These are phyloP conservation scores for Pogonocherus hispidulus DNA, from an alignment of 2,888 invertebrate genomes.

Conservation along the genomic window DNA sequence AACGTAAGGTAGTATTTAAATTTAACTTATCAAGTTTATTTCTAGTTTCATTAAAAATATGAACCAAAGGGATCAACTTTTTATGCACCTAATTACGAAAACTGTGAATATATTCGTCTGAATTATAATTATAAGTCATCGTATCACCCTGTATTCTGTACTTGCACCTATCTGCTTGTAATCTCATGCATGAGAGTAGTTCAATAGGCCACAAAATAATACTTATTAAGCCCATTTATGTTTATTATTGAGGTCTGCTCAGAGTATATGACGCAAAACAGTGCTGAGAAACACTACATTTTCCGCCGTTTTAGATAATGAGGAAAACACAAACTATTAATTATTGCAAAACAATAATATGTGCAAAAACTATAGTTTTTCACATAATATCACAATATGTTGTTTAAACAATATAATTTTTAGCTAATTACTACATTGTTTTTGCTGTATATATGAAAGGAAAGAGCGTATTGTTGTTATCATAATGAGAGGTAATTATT, in stretches of 20 bases:
- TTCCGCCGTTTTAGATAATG: neutral
- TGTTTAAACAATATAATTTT: constrained; percentile 6
- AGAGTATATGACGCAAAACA: too few relatives aligned
- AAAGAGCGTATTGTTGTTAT: neutral
- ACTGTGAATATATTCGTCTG: too few relatives aligned
- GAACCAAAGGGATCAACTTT: neutral
- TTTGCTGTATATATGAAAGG: neutral
- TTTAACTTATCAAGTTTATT: too few relatives aligned
- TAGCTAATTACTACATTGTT: neutral
- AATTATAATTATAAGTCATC: too few relatives aligned
- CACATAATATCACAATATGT: constrained; percentile 7
- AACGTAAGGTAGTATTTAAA: too few relatives aligned
- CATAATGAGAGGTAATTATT: too few relatives aligned
- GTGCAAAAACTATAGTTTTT: neutral
- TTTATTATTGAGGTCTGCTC: neutral
- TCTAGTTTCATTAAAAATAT: neutral
- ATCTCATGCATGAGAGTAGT: neutral
- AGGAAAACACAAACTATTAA: constrained; percentile 5
- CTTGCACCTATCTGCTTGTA: neutral
- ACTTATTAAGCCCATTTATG: neutral
- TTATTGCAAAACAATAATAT: constrained; percentile 6
- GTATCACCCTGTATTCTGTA: neutral
- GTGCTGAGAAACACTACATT: neutral
- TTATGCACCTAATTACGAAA: neutral
- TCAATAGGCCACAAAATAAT: neutral